A percentile compares a stretch with the other conserved stretches of the same genome.
Conservation (phyloP, 2,888 invertebrate species). For the Neocrepidodera transversa region DNA sequence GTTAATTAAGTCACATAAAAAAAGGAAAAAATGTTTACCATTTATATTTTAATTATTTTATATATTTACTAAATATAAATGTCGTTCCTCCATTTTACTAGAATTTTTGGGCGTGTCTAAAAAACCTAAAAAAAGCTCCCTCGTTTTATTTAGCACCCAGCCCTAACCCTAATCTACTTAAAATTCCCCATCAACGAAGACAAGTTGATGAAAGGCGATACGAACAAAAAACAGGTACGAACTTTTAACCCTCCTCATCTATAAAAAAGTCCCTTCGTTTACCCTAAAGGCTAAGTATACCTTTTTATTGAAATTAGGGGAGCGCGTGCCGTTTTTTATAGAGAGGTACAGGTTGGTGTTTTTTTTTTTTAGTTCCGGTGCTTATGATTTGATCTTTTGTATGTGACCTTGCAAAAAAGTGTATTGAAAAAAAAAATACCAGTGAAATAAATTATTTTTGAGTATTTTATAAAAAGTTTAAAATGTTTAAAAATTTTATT, state of each 20-base stretch:
- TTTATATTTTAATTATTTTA: too few relatives aligned
- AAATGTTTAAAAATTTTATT: too few relatives aligned
- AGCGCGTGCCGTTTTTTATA: conserved; percentile 31
- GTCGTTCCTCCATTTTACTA: conserved; percentile 28
- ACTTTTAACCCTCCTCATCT: conserved; percentile 8
- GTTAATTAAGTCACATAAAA: too few relatives aligned
- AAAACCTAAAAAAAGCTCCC: conserved; percentile 36
- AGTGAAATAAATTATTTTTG: too few relatives aligned
- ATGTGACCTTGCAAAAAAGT: conserved; percentile 21
- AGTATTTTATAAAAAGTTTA: too few relatives aligned
- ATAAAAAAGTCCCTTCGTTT: conserved; percentile 19
- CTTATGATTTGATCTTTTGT: conserved; percentile 15
- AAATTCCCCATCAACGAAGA: conserved; percentile 22
- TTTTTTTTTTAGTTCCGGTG: conserved; percentile 24
- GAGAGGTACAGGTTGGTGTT: conserved; percentile 20
- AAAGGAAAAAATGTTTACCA: too few relatives aligned
- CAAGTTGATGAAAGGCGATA: conserved; percentile 23
- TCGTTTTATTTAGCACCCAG: conserved; percentile 13
- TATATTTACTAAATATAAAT: too few relatives aligned
- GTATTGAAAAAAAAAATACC: not conserved
- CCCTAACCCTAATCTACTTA: conserved; percentile 35
- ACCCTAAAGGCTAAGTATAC: conserved; percentile 7
- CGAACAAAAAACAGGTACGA: conserved; percentile 32
- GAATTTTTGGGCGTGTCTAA: conserved; percentile 33
- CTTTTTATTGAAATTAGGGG: conserved; percentile 19